These are phyloP conservation scores for Montipora cactus DNA, from an alignment of 64 coral and sea anemone species.

Conservation along the genomic window DNA sequence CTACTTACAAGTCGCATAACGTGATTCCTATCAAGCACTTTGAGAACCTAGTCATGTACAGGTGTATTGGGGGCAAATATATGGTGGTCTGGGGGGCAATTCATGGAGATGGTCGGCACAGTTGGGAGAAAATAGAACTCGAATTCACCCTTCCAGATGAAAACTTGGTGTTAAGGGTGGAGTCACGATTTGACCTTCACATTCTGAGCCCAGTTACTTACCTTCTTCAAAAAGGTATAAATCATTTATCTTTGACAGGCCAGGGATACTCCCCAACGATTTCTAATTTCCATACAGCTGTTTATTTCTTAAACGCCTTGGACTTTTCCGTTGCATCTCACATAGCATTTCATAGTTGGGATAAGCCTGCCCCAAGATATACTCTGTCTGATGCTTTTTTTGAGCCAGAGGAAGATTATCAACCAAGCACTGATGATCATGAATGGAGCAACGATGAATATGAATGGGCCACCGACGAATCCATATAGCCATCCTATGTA, in stretches of 20 bases:
- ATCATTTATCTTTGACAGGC: background rate
- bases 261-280: constrained; percentile 34
- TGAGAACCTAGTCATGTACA: constrained; percentile 29
- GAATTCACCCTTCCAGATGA: constrained; percentile 57
- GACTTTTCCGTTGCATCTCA: background rate
- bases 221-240: constrained; percentile 42
- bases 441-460: too few species aligned
- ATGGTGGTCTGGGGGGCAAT: constrained; percentile 31
- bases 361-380: constrained; percentile 21
- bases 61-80: background rate
- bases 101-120: background rate
- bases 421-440: too few species aligned
- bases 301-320: constrained; percentile 56
- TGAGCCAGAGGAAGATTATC: too few species aligned
- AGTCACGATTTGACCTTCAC: background rate
- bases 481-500: too few species aligned
- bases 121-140: constrained; percentile 10
- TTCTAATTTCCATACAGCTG: constrained; percentile 29
- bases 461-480: too few species aligned
- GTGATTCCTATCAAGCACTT: constrained; percentile 31
- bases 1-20: background rate
- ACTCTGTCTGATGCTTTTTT: too few species aligned
- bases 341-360: background rate
- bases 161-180: background rate
- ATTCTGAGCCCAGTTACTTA: constrained; percentile 34